These are phyloP conservation scores for Stomatorhinus ivindoensis DNA, from an alignment of 2,113 vertebrate genomes.

Conservation along the genomic window DNA sequence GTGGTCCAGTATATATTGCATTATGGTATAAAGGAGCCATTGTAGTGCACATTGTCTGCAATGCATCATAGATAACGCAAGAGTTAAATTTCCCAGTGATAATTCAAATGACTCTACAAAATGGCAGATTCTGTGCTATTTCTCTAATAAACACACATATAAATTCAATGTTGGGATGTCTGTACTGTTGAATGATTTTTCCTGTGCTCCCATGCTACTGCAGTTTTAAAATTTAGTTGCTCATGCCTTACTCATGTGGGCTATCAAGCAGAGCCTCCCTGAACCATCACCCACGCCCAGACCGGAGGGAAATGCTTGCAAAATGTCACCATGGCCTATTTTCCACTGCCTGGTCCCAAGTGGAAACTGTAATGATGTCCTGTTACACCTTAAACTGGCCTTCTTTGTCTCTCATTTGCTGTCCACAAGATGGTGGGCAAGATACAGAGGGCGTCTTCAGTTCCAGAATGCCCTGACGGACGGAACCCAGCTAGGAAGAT, in stretches of 20 bases:
- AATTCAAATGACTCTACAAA: neutral
- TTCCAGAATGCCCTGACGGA: neutral
- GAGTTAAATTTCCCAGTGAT: neutral
- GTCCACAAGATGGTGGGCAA: neutral
- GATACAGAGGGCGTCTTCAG: neutral
- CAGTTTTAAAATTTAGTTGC: neutral
- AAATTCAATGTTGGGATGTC: neutral
- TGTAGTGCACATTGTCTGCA: neutral
- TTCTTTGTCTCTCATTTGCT: neutral
- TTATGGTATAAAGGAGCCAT: neutral
- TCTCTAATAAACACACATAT: neutral
- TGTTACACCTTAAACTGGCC: neutral
- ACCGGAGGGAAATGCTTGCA: neutral
- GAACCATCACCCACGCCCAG: neutral
- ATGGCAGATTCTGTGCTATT: neutral
- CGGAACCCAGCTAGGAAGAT: neutral
- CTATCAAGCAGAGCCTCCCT: neutral
- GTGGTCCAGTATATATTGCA: neutral
- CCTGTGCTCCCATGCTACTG: neutral
- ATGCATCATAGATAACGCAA: neutral
- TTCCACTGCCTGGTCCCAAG: neutral
- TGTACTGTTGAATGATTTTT: neutral
- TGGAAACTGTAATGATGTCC: neutral
- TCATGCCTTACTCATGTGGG: neutral
- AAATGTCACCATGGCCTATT: neutral